Conservation (phyloP, 2,888 invertebrate species). For the Conistra vaccinii region DNA sequence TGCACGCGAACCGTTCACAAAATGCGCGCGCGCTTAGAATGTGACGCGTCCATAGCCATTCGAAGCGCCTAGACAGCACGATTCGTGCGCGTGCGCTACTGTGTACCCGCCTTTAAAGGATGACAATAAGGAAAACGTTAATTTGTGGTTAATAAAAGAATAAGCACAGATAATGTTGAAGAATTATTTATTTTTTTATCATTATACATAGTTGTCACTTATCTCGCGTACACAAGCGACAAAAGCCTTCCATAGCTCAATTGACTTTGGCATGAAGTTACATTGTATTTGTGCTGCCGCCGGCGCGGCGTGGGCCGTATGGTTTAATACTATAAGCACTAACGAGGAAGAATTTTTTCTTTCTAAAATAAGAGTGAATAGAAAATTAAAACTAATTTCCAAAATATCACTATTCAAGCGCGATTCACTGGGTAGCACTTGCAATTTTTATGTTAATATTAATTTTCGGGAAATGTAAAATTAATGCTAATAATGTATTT, state of each 20-base stretch:
- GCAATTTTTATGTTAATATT: constrained; percentile 44
- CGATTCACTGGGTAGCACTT: constrained; percentile 59
- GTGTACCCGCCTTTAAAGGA: background rate
- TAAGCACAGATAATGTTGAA: constrained; percentile 53
- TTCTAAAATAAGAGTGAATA: constrained; percentile 64
- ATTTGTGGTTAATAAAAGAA: constrained; percentile 18
- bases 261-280: constrained; percentile 90
- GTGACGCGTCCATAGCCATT: too few relatives aligned
- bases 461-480: constrained; percentile 54
- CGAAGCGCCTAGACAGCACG: too few relatives aligned
- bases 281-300: constrained; percentile 86
- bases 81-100: too few relatives aligned
- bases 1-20: too few relatives aligned
- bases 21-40: too few relatives aligned
- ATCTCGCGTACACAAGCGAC: constrained; percentile 89
- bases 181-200: constrained; percentile 88
- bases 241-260: constrained; percentile 89
- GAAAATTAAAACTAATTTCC: constrained; percentile 58
- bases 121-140: background rate
- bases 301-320: constrained; percentile 64
- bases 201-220: constrained; percentile 89
- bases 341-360: constrained; percentile 53
- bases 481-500: constrained; percentile 54
- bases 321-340: constrained; percentile 68
- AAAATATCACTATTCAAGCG: constrained; percentile 64